These are phyloP conservation scores for Arion vulgaris DNA, from an alignment of 1,140 invertebrate species.

Conservation along the genomic window DNA sequence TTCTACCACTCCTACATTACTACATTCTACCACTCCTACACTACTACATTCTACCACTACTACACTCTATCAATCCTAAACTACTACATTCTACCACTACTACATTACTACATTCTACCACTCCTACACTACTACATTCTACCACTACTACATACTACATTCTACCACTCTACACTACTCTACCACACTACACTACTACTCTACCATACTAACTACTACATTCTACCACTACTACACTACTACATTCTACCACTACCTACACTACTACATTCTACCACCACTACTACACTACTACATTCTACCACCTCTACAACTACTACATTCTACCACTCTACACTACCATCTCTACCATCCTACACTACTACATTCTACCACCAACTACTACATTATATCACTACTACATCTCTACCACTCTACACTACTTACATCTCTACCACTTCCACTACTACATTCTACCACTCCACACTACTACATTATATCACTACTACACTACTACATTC, in stretches of 20 bases:
- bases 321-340: not conserved
- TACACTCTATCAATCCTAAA: not conserved
- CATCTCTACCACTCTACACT: not conserved
- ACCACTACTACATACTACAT: not conserved
- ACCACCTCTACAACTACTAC: not conserved
- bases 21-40: not conserved
- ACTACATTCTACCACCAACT: not conserved
- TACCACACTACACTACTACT: not conserved
- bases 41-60: not conserved
- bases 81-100: not conserved
- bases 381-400: not conserved
- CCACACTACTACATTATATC: not conserved
- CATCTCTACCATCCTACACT: not conserved
- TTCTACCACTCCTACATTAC: not conserved
- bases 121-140: not conserved
- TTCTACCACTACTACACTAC: not conserved
- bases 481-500: not conserved
- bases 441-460: not conserved
- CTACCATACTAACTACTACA: not conserved
- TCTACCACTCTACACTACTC: not conserved
- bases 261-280: not conserved
- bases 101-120: not conserved
- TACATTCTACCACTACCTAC: not conserved
- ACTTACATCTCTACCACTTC: not conserved
- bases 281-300: not conserved